Evolutionary conservation across 2,113 vertebrate genomes (phyloP), one percentile per base, ranked within the genome.

Genomic region (Scopus umbretta): DNA sequence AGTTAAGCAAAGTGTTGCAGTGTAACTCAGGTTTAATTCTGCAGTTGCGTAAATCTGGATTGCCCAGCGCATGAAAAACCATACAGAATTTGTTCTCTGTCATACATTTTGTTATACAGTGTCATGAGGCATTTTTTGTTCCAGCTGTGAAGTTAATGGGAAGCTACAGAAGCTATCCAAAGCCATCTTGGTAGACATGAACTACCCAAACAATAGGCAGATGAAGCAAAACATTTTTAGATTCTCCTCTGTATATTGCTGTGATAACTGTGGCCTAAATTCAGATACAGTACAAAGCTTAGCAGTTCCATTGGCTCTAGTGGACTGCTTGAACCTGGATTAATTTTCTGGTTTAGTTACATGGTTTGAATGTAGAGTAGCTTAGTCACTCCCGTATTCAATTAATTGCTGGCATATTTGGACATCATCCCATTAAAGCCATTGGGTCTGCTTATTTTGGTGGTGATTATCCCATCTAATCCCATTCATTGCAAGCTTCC

Each of bases 391-490:
- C 58, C 70, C 58, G 80, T 47, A 92, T 92, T 42, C 78, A 89
- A 47, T 92, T 92, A 95, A 95, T 93, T 92, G 36, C 80, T 92
- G 76, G 68, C 65, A 84, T 53, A 38, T 94, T 79, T 94, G 91
- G 86, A 90, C 70, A 81, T 87, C 83, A 94, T 95, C 84, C 86
- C 80, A 86, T 86, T 91, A 75, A 95, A 94, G 40, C 66, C 92
- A 81, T 71, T 91, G 86, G 53, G 86, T 32, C 61, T 92, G 76
- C 56, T 88, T 87, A 70, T 92, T 96, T 95, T 87, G n/a, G 70
- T 79, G 62, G 58, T 82, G 91, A 95, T 96, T 94, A 97, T 94
- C 94, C 97, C 55, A 66, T 78, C 92, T 94, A 95, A 96, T 97
- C 97, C 95, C 90, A 89, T 93, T 95, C 89, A 43, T n/a, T 92